Conservation (phyloP, 1,140 invertebrate species). For the Galendromus occidentalis region DNA sequence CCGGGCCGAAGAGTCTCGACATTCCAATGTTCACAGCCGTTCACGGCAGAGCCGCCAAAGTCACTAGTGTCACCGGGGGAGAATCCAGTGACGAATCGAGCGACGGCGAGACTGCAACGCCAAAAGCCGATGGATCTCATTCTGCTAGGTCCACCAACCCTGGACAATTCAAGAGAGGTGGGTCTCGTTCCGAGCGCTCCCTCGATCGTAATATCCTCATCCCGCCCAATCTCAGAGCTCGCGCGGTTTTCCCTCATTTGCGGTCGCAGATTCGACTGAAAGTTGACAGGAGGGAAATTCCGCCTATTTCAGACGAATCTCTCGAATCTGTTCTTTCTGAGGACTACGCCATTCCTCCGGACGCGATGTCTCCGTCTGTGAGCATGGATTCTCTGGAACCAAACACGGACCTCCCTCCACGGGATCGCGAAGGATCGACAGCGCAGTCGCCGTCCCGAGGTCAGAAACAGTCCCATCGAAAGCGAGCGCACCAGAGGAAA, state of each 20-base stretch:
- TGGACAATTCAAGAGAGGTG: slow-evolving; percentile 20
- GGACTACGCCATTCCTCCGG: slow-evolving; percentile 85
- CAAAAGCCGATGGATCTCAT: slow-evolving; percentile 14
- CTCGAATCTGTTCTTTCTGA: slow-evolving; percentile 80
- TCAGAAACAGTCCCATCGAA: no score
- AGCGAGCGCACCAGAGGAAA: no score
- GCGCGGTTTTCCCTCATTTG: no score
- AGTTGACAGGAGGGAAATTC: no score
- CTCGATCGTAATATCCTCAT: neutral
- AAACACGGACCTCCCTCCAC: slow-evolving; percentile 3
- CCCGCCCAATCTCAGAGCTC: neutral
- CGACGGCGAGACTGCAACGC: slow-evolving; percentile 33
- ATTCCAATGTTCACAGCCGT: slow-evolving; percentile 17
- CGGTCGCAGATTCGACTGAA: no score
- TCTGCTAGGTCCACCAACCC: slow-evolving; percentile 5
- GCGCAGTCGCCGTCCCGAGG: no score
- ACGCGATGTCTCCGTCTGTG: slow-evolving; percentile 46
- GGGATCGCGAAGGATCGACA: no score
- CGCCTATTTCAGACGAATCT: slow-evolving; percentile 54
- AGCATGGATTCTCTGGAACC: slow-evolving; percentile 36
- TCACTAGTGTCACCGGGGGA: neutral
- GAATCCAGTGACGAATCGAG: slow-evolving; percentile 14
- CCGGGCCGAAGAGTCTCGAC: slow-evolving; percentile 4
- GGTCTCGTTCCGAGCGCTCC: slow-evolving; percentile 16
- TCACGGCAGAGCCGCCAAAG: slow-evolving; percentile 16